Conservation (phyloP, 2,888 invertebrate species). For the Macropis europaea region DNA sequence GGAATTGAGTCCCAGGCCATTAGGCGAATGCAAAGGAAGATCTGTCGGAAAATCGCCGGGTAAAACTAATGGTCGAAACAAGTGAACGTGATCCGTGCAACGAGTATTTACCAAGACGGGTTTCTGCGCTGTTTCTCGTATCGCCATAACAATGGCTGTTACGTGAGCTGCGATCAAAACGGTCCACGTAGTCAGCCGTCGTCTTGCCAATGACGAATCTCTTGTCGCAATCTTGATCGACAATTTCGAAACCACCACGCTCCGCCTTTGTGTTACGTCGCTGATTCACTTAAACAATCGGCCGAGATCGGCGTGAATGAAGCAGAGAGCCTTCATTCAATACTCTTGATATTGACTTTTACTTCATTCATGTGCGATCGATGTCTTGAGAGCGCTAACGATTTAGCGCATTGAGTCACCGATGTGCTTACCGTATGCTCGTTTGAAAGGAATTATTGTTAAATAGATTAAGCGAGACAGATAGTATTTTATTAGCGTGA, state of each 20-base stretch:
- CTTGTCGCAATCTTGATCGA: constrained; percentile 1
- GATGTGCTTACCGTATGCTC: too few species aligned
- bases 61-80: constrained; percentile 3
- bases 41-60: neutral
- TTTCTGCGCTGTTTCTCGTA: neutral
- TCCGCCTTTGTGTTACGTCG: neutral
- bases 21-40: constrained; percentile 3
- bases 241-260: constrained; percentile 4
- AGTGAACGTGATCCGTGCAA: neutral
- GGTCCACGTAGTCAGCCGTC: constrained; percentile 8
- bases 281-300: neutral
- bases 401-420: too few species aligned
- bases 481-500: too few species aligned
- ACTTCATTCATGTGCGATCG: neutral
- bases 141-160: constrained; percentile 20
- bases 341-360: neutral
- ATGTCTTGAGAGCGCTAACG: neutral
- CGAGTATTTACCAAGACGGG: neutral
- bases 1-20: constrained; percentile 6
- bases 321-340: neutral
- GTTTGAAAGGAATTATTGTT: too few species aligned
- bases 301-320: neutral
- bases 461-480: too few species aligned
- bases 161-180: constrained; percentile 22
- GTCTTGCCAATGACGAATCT: constrained; percentile 18